Base-by-base conservation (phyloP, 53 echinoderm and acorn worm genomes). In the Luidia sarsii region DNA sequence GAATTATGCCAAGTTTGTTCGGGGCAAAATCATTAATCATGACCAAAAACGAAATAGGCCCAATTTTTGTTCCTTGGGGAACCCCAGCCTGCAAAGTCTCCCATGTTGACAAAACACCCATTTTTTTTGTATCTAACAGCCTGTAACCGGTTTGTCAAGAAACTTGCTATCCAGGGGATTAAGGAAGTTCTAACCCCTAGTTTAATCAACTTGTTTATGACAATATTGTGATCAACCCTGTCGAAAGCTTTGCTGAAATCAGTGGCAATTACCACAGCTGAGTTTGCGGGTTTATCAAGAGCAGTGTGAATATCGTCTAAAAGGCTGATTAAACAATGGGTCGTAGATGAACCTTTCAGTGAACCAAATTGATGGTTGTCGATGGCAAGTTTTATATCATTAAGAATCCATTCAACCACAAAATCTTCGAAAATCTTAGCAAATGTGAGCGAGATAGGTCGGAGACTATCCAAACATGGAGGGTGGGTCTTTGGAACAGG, bases 21-120 rank as follows among this genome's bases (percentile, higher is more conserved):
- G 33, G 50, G 18, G 8, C 16, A 51, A 35, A 50, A 45, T 50
- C 71, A 71, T 71, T 52, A 35, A 71, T 30, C 54, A 71, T 53
- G 11, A 19, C 71, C 22, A 51, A 53, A 51, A 71, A 71, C n/a
- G 56, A 37, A 37, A 70, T 32, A 6, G 69, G 71, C 27, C 71
- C 71, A 50, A 71, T 50, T 52, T 71, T 71, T 23, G 71, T 71
- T 8, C 71, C 71, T 53, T 71, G 51, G 2, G 71, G 71, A 53
- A 71, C 51, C 30, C 71, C 71, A 29, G 71, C 71, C 19, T 50
- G 50, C 7, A 30, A 4, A n/a, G 25, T 51, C 51, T 71, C 34
- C 51, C 54, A 51, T 18, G 30, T 33, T 7, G 71, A 71, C 10
- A 69, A 19, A 5, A 48, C 30, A 28, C 50, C n/a, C n/a, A n/a